A percentile compares a stretch with the other conserved stretches of the same genome.
Evolutionary conservation across 92 coral and sea anemone species (phyloP).

Genomic region (Plumapathes pennacea): DNA sequence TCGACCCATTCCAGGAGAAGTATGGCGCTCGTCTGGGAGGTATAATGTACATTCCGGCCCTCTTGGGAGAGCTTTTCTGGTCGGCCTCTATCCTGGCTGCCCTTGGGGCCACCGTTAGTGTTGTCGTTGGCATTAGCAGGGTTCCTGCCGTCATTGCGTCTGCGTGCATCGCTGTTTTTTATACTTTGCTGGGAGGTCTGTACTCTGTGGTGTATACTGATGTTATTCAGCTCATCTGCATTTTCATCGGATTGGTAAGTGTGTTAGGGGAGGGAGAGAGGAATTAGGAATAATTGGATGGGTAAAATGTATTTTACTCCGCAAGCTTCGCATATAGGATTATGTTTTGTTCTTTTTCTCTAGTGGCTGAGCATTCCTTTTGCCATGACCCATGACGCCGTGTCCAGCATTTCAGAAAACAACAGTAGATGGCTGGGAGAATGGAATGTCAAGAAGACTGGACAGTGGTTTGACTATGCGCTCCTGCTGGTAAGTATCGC

Average conservation of each 20-base stretch:
- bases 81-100: constrained; percentile 29
- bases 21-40: constrained; percentile 39
- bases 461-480: constrained; percentile 24
- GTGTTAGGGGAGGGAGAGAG: no score
- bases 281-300: no score
- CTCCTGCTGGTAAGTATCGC: constrained; percentile 15
- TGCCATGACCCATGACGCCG: constrained; percentile 4
- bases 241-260: constrained; percentile 47
- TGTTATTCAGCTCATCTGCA: constrained; percentile 37
- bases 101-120: constrained; percentile 54
- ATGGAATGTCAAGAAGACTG: constrained; percentile 4
- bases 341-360: background rate
- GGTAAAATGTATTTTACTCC: no score
- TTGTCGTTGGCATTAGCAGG: constrained; percentile 29
- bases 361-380: constrained; percentile 17
- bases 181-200: constrained; percentile 49
- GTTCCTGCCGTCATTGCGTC: constrained; percentile 34
- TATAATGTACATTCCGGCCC: constrained; percentile 5
- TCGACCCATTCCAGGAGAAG: constrained; percentile 52
- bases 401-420: constrained; percentile 5
- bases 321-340: no score
- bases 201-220: constrained; percentile 45
- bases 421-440: constrained; percentile 12
- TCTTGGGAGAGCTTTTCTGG: constrained; percentile 18
- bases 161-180: constrained; percentile 25